phyloP scores from a whole-genome alignment of 2,888 invertebrate species.

The Conus canariensis region DNA sequence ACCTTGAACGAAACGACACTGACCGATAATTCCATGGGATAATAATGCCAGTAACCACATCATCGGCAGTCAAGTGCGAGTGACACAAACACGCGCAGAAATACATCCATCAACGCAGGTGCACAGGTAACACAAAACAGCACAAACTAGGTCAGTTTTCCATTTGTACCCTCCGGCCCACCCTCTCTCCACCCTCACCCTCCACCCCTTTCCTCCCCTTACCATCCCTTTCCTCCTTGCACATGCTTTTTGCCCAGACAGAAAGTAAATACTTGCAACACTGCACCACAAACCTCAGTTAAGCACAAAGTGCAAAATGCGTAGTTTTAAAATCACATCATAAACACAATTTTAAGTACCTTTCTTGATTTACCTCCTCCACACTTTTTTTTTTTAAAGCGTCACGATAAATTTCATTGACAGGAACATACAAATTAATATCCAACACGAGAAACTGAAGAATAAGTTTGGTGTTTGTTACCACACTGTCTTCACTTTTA shows the following conservation, averaged over 20 bases:
- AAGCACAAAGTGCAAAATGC: slow-evolving; percentile 24
- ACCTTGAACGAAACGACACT: background rate
- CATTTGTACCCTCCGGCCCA: background rate
- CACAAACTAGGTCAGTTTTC: background rate
- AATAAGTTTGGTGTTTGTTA: too few relatives aligned
- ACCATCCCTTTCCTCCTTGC: background rate
- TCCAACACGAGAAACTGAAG: too few relatives aligned
- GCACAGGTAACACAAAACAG: background rate
- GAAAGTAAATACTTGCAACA: too few relatives aligned
- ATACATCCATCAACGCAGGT: background rate
- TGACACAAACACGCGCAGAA: background rate
- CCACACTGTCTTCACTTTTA: too few relatives aligned
- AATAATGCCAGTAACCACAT: background rate
- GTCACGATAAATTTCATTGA: background rate
- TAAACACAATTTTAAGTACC: background rate
- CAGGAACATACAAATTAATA: background rate
- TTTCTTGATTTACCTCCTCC: background rate
- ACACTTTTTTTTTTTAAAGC: background rate
- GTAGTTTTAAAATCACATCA: slow-evolving; percentile 17
- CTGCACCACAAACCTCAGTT: background rate
- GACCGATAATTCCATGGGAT: background rate
- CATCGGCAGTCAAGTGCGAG: background rate
- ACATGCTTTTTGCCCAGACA: background rate
- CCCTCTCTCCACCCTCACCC: background rate
- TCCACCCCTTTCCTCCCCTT: background rate